Conservation (phyloP, 2,797 vertebrate genomes). For the Scolopax rusticola region DNA sequence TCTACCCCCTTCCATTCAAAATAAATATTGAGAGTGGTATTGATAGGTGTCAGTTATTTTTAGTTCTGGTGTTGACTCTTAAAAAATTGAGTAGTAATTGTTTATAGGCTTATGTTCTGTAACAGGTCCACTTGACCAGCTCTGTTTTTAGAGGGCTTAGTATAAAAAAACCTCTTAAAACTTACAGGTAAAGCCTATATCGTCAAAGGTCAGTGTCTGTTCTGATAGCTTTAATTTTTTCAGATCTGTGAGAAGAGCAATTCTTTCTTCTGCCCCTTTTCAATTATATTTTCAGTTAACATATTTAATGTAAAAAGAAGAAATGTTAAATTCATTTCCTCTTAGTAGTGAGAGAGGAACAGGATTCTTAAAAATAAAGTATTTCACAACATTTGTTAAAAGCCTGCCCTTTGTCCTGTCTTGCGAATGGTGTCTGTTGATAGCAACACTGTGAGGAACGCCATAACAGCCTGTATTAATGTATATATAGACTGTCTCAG, state of each 20-base stretch:
- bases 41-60: neutral
- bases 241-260: neutral
- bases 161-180: neutral
- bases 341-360: constrained; percentile 45
- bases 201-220: neutral
- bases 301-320: constrained; percentile 33
- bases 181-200: neutral
- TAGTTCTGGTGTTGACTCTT: neutral
- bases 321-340: constrained; percentile 62
- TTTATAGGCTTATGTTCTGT: neutral
- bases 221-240: neutral
- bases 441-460: neutral
- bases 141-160: neutral
- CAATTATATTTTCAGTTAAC: neutral
- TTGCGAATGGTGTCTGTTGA: neutral
- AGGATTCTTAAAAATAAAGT: constrained; percentile 51
- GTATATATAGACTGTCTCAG: neutral
- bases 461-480: neutral
- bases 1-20: neutral
- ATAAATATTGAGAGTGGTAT: neutral
- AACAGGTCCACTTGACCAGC: neutral
- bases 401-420: constrained; percentile 10
- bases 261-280: neutral
- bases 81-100: neutral
- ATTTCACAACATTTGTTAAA: constrained; percentile 55